Evolutionary conservation across 2,113 vertebrate genomes (phyloP), one percentile per base, ranked within the genome.

Genomic region (Heterotilapia buettikoferi): DNA sequence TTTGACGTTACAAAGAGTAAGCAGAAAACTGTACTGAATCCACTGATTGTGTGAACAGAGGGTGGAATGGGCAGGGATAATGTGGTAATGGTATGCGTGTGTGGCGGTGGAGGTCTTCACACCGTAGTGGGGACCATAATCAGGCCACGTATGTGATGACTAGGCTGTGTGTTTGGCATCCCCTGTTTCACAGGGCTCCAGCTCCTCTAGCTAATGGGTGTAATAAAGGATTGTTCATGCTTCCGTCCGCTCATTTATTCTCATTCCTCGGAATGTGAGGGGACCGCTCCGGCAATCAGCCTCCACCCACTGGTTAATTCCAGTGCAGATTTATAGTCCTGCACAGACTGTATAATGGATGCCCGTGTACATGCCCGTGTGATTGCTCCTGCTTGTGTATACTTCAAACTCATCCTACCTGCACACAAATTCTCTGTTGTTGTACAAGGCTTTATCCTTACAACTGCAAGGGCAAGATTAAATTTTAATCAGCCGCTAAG

Each of bases 151-250:
- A 83, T 95, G 92, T 90, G 87, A 88, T 78, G 84, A 82, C 90
- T 52, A 88, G 87, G 86, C 76, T 80, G 87, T 26, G 26, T 81
- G 71, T 88, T 90, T 76, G 82, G 95, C 94, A 95, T 95, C 52
- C 83, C 96, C 96, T 93, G 33, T 96, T 96, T 96, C 96, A 90
- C 96, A 90, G 95, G 94, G 93, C 85, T 86, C 87, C 76, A 96
- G 96, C 94, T 96, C 95, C 95, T 94, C 93, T 94, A 96, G 95
- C 96, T 98, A 98, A 98, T 97, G 97, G 96, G 95, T 93, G 92
- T 97, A 97, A 98, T 98, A 97, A 98, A 98, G 96, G 97, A 97
- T 97, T 97, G 96, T 97, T 97, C 97, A 96, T 97, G 96, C 96
- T 96, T 95, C 96, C 94, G 95, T 96, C 96, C 96, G 94, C 96